Evolutionary conservation across 1,140 invertebrate genomes (phyloP), one percentile per base, ranked within the genome.

Genomic region (Heterodera schachtii): DNA sequence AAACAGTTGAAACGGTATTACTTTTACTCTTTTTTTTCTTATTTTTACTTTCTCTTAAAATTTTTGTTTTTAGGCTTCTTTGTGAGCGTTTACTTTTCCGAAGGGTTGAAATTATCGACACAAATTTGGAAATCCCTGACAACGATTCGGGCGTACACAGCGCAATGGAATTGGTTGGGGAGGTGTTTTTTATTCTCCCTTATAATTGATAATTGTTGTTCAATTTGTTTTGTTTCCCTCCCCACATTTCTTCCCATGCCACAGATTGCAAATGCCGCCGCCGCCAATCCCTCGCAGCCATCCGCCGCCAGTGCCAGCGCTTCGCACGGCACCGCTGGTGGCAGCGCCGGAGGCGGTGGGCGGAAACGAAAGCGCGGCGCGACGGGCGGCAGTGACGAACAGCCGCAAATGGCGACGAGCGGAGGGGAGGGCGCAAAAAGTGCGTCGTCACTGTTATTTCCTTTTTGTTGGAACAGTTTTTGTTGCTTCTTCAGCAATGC

Each of bases 121-220:
- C 70, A 66, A 82, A 82, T 74, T 81, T 82, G 81, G 81, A 82
- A 73, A 82, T 82, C 1, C 81, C 81, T 11, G 81, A 82, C 69
- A 81, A 78, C 19, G 80, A 81, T 31, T 81, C 80, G 31, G 71
- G 57, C 11, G 57, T 64, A 19, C 13, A 19, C 57, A 64, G 57
- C 57, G 57, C 57, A n/a, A 64, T 64, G 57, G 57, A 64, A 19
- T 19, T 64, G 57, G 57, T 64, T 19, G 57, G 57, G 16, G 57
- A 64, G 16, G 57, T 64, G 16, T 16, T 19, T 64, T 19, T 19
- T 19, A 11, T 13, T 52, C 3, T 16, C 57, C 19, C 57, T 60
- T 19, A 9, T 16, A 16, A 9, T 60, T 13, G 19, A 1, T 16
- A 19, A 11, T 60, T 60, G 1, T 4, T 16, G 3, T 19, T 19